Evolutionary conservation across 2,797 vertebrate genomes (phyloP).

Genomic region (Gambelia wislizenii): DNA sequence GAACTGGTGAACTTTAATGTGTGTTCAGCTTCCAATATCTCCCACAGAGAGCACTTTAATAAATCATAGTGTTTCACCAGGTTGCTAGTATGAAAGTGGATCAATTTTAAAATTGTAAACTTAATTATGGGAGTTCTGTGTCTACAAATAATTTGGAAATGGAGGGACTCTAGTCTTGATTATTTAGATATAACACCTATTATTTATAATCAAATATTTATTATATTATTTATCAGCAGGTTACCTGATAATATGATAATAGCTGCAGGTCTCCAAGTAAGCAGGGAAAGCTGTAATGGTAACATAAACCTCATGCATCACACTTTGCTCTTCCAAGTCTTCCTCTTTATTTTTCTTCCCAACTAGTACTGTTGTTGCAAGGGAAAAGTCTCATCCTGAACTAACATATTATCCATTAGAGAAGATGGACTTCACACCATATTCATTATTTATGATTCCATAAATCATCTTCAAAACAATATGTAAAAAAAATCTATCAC

Average conservation of each 20-base stretch:
- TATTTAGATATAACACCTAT: neutral
- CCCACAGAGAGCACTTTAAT: neutral
- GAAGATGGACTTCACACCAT: neutral
- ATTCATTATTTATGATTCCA: neutral
- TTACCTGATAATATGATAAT: neutral
- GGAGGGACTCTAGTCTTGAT: neutral
- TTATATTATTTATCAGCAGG: conserved; percentile 12
- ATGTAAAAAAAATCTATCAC: neutral
- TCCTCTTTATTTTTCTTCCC: neutral
- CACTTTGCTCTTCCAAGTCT: neutral
- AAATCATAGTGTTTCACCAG: neutral
- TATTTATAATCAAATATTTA: neutral
- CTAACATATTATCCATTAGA: neutral
- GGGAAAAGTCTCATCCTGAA: neutral
- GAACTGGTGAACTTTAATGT: conserved; percentile 15
- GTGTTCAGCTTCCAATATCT: neutral
- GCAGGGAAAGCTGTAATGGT: neutral
- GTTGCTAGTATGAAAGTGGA: neutral
- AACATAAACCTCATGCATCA: neutral
- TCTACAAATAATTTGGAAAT: neutral
- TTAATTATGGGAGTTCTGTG: neutral
- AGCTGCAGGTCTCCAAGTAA: neutral
- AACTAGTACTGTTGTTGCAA: neutral
- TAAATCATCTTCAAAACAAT: neutral
- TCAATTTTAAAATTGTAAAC: conserved; percentile 22